These are phyloP conservation scores for Hypena proboscidalis DNA, from an alignment of 2,888 invertebrate genomes.

Conservation along the genomic window DNA sequence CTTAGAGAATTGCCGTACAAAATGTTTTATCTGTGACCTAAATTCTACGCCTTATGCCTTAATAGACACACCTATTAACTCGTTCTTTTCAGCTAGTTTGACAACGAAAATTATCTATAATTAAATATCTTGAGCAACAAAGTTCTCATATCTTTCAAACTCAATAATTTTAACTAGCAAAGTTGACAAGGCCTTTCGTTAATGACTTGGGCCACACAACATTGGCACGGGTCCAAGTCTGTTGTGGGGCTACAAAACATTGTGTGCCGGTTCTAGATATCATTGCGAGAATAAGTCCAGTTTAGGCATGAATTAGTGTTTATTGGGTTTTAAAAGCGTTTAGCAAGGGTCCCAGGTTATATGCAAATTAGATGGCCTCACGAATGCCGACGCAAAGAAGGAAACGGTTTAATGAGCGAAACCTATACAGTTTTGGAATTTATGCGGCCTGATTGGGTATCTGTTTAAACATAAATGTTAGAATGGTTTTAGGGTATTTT, in stretches of 20 bases:
- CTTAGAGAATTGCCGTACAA: too few species aligned
- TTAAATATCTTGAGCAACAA: too few species aligned
- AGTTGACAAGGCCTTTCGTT: constrained; percentile 38
- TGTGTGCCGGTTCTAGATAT: constrained; percentile 58
- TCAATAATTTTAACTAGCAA: constrained; percentile 32
- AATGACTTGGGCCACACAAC: constrained; percentile 46
- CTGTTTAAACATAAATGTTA: too few species aligned
- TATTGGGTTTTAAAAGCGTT: constrained; percentile 53
- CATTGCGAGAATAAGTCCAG: constrained; percentile 58
- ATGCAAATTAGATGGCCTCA: constrained; percentile 31
- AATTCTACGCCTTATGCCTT: too few species aligned
- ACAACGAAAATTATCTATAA: too few species aligned
- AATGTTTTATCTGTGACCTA: too few species aligned
- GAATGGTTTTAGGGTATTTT: too few species aligned
- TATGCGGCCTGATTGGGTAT: constrained; percentile 3
- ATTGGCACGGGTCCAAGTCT: constrained; percentile 57
- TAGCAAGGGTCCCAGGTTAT: constrained; percentile 20
- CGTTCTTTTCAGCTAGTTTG: too few species aligned
- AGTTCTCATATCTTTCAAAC: constrained; percentile 10
- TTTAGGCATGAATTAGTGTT: constrained; percentile 58
- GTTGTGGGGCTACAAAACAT: constrained; percentile 58
- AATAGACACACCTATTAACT: too few species aligned
- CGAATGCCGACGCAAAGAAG: constrained; percentile 9
- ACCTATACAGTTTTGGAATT: constrained; percentile 9
- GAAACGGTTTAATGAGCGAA: constrained; percentile 13